These are phyloP conservation scores for Ctenicera cuprea DNA, from an alignment of 2,888 invertebrate genomes.

Conservation along the genomic window DNA sequence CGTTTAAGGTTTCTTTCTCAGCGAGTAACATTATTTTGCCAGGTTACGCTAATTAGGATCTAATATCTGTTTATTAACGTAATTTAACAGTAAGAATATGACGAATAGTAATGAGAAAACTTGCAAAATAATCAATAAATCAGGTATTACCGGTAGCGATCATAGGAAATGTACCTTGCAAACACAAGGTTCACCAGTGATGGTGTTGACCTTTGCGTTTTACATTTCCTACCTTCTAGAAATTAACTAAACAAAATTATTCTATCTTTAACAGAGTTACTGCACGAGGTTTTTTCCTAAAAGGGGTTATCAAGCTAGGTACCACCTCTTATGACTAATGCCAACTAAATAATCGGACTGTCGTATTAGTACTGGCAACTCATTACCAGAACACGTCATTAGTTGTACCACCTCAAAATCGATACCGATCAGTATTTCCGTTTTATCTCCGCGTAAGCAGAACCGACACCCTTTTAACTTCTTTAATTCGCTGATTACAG, in stretches of 20 bases:
- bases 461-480: neutral
- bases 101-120: no score
- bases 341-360: no score
- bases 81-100: no score
- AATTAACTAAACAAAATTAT: no score
- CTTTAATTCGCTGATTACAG: neutral
- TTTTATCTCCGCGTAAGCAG: neutral
- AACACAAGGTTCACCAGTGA: neutral
- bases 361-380: neutral
- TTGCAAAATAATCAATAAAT: neutral
- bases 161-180: neutral
- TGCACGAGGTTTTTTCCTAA: no score
- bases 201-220: neutral
- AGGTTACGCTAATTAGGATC: no score
- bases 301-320: no score
- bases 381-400: neutral
- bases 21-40: no score
- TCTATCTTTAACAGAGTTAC: no score
- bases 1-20: no score
- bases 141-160: neutral
- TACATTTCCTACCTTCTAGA: neutral
- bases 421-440: conserved; percentile 17
- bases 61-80: no score
- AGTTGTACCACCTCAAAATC: conserved; percentile 12
- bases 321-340: no score